These are phyloP conservation scores for Drosophila buzzatii DNA, from an alignment of 2,888 invertebrate genomes.

Conservation along the genomic window DNA sequence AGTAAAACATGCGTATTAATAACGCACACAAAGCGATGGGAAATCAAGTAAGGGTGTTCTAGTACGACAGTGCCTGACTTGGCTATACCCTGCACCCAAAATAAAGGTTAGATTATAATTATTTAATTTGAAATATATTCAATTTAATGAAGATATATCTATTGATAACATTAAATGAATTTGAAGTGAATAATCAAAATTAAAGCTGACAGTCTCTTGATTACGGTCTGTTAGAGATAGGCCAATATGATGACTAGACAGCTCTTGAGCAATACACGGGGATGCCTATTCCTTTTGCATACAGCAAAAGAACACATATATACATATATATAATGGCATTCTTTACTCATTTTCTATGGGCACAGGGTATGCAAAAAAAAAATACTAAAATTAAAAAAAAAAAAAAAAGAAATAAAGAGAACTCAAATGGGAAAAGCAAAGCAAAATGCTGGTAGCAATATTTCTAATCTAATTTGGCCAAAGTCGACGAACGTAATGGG, in stretches of 20 bases:
- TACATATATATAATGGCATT: neutral
- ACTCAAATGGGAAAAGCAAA: constrained; percentile 57
- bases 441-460: constrained; percentile 79
- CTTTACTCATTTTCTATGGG: neutral
- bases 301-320: neutral
- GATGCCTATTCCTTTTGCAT: neutral
- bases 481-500: constrained; percentile 54
- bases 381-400: constrained; percentile 24
- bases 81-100: neutral
- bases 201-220: neutral
- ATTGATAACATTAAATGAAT: no score
- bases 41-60: constrained; percentile 6
- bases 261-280: neutral
- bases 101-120: rapidly evolving
- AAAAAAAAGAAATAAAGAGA: constrained; percentile 15
- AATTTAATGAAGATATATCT: no score
- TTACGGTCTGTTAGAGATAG: neutral
- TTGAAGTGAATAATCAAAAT: neutral
- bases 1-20: constrained; percentile 65
- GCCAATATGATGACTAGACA: neutral
- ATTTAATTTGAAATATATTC: neutral
- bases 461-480: constrained; percentile 82
- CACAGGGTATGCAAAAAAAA: constrained; percentile 10
- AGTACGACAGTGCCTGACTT: neutral
- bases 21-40: constrained; percentile 53